phyloP scores from a whole-genome alignment of 2,888 invertebrate genomes.

The Epirrita christyi region DNA sequence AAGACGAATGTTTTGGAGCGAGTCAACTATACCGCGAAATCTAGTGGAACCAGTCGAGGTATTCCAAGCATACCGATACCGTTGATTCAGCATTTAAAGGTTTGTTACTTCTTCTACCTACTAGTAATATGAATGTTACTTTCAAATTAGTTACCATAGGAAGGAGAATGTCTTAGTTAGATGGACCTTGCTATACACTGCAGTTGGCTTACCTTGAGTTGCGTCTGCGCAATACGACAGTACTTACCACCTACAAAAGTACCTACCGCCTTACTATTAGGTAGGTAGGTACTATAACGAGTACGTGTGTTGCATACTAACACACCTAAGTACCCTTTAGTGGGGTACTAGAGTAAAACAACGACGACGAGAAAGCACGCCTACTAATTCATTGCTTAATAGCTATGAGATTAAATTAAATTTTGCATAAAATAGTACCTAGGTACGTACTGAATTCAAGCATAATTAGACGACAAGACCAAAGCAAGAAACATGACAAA shows the following conservation, averaged over 20 bases:
- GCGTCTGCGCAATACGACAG: slow-evolving; percentile 20
- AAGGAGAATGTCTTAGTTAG: slow-evolving; percentile 65
- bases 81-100: slow-evolving; percentile 26
- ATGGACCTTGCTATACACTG: slow-evolving; percentile 28
- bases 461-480: too few relatives aligned
- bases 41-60: slow-evolving; percentile 33
- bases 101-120: slow-evolving; percentile 33
- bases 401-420: too few relatives aligned
- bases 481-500: too few relatives aligned
- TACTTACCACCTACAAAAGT: background rate
- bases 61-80: slow-evolving; percentile 26
- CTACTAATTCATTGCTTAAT: too few relatives aligned
- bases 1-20: slow-evolving; percentile 24
- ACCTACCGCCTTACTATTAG: slow-evolving; percentile 2
- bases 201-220: slow-evolving; percentile 28
- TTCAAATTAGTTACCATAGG: slow-evolving; percentile 61
- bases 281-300: background rate
- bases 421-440: too few relatives aligned
- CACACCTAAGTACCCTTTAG: background rate
- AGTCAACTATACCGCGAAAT: slow-evolving; percentile 26
- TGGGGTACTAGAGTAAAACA: too few relatives aligned
- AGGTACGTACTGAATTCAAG: too few relatives aligned
- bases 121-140: too few relatives aligned
- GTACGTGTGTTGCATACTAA: slow-evolving; percentile 1
- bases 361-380: background rate